phyloP scores from a whole-genome alignment of 1,140 invertebrate genomes.

The Alviniconcha marisindica region DNA sequence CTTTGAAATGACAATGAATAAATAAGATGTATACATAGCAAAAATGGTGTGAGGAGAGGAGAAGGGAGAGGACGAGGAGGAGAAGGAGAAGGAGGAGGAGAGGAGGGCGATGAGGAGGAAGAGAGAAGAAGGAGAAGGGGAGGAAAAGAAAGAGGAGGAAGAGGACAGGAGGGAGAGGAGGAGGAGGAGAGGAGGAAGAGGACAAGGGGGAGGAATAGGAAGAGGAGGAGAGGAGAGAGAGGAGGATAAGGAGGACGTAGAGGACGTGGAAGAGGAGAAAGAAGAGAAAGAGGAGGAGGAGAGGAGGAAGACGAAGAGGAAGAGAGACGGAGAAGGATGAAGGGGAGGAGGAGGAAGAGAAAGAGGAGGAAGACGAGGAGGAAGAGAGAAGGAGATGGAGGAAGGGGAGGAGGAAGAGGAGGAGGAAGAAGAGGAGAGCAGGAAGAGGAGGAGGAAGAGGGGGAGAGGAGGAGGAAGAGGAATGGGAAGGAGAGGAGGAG shows the following conservation, averaged over 20 bases:
- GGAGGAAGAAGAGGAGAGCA: no score
- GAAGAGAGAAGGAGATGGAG: not conserved
- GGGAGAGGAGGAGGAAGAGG: no score
- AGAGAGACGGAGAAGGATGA: conserved; percentile 15
- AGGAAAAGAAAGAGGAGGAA: not conserved
- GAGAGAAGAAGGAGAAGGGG: not conserved
- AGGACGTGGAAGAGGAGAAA: not conserved
- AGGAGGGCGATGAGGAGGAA: not conserved
- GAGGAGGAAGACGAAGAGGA: conserved; percentile 28
- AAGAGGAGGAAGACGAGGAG: not conserved
- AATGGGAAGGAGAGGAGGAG: no score
- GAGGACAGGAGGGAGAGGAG: not conserved
- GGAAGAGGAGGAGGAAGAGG: no score
- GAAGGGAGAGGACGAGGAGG: not conserved
- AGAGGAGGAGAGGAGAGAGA: not conserved
- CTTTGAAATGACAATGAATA: no score
- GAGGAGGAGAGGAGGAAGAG: not conserved
- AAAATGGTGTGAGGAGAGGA: no score
- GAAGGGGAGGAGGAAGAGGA: no score
- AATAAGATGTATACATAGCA: no score
- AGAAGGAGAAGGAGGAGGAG: not conserved
- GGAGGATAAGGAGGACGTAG: not conserved
- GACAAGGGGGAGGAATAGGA: not conserved
- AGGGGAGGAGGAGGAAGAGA: not conserved
- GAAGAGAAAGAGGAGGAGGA: conserved; percentile 21